Conservation (phyloP, 1,140 invertebrate genomes). For the Leptonema lineaticorne region DNA sequence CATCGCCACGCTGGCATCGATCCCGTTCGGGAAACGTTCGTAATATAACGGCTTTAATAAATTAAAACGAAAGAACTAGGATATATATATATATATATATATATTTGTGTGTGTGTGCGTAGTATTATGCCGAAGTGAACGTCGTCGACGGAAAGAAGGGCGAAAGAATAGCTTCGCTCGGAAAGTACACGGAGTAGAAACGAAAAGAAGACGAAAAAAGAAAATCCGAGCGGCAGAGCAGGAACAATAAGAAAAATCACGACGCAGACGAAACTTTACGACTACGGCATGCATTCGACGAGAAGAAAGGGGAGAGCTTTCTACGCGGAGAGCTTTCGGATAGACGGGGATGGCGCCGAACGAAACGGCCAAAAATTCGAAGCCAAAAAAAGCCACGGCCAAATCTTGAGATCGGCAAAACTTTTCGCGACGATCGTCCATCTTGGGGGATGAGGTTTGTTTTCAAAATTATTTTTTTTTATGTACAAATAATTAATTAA, state of each 20-base stretch:
- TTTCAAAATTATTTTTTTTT: too few species aligned
- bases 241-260: too few species aligned
- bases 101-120: too few species aligned
- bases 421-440: too few species aligned
- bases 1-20: constrained; percentile 17
- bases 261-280: constrained; percentile 12
- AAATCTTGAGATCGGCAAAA: too few species aligned
- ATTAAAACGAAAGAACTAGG: constrained; percentile 12
- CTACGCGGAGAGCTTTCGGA: not conserved
- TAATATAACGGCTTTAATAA: constrained; percentile 24
- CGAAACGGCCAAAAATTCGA: too few species aligned
- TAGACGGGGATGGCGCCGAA: not conserved
- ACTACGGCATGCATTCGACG: constrained; percentile 12
- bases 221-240: too few species aligned
- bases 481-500: too few species aligned
- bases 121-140: too few species aligned
- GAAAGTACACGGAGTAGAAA: not conserved
- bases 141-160: too few species aligned
- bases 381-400: too few species aligned
- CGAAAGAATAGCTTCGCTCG: not conserved
- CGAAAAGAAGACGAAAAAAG: not conserved
- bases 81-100: constrained; percentile 1
- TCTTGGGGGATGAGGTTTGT: too few species aligned
- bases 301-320: constrained; percentile 9
- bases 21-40: constrained; percentile 6